Percentiles rank a stretch among this genome's conserved stretches.
Evolutionary conservation across 2,113 vertebrate genomes (phyloP).

Genomic region (Ophiodon elongatus): DNA sequence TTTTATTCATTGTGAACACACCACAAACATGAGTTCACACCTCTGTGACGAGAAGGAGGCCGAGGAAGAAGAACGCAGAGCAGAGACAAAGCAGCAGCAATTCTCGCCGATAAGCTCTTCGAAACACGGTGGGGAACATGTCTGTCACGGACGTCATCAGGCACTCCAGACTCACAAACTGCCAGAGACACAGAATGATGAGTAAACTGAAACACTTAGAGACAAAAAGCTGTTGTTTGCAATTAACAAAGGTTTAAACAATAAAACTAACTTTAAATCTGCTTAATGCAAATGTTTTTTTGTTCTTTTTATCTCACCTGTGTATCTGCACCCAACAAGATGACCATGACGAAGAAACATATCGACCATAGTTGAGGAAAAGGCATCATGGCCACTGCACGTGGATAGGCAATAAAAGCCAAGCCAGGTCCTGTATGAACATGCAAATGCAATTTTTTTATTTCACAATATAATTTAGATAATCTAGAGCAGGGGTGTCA

Average conservation of each 20-base stretch:
- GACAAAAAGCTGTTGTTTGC: not conserved
- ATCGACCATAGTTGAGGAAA: slow-evolving; percentile 80
- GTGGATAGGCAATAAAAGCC: slow-evolving; percentile 82
- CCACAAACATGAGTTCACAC: slow-evolving; percentile 73
- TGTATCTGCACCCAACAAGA: slow-evolving; percentile 90
- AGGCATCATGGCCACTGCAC: slow-evolving; percentile 83
- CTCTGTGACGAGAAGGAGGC: slow-evolving; percentile 91
- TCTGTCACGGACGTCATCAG: slow-evolving; percentile 91
- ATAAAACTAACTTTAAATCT: not conserved
- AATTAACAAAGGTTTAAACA: not conserved
- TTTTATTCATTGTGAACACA: not conserved
- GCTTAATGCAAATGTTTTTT: not conserved
- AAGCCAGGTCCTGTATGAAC: slow-evolving; percentile 76
- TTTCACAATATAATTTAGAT: not conserved
- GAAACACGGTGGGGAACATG: slow-evolving; percentile 88
- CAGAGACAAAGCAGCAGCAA: slow-evolving; percentile 89
- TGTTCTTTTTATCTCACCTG: slow-evolving; percentile 61
- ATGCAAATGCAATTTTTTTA: not conserved
- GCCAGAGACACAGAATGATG: slow-evolving; percentile 16
- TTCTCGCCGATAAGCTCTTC: slow-evolving; percentile 86
- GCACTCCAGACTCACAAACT: slow-evolving; percentile 95
- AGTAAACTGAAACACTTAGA: not conserved
- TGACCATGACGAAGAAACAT: slow-evolving; percentile 90
- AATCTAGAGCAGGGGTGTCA: too few species aligned
- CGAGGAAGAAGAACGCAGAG: slow-evolving; percentile 86